Evolutionary conservation across 2,797 vertebrate species (phyloP), one percentile per base, ranked within the genome.

Genomic region (Cyprinodon diabolis): DNA sequence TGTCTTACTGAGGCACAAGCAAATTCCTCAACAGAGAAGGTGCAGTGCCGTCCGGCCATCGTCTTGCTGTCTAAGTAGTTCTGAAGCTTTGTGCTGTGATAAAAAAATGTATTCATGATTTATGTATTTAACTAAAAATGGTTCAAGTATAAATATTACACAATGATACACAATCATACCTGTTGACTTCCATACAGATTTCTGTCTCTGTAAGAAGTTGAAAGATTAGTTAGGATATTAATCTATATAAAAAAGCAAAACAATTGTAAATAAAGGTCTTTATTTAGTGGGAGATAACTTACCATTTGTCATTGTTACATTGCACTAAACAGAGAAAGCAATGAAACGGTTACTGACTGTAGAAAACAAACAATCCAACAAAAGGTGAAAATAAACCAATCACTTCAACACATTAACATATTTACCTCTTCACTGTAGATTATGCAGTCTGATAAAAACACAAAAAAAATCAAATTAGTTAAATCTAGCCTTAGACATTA

Each of bases 391-490:
- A 73, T 0, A 56, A 63, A 52, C 21, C 51, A 37, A 15, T 1
- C 1, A 30, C 51, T 54, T 72, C 30, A 10, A 49, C 0, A 52
- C 54, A 54, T 37, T 30, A 30, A 30, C 30, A 30, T 30, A 77
- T 75, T 92, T 89, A 95, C 95, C 90, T 88, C 2, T 73, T 82
- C 80, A 7, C 43, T 79, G 87, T 87, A 87, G n/a, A 89, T 81
- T 72, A 75, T 48, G 80, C 95, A 95, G 45, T 79, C 95, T 95
- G 13, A 11, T 62, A 83, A 2, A 72, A 68, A 72, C 56, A 0
- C 49, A 75, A 37, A 1, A 4, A 55, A 23, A 63, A 84, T 6
- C 23, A 37, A 63, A 4, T 9, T 43, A 40, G 6, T 0, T 0
- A 21, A 75, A 68, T 72, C 25, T 1, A 1, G 51, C 69, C 56